phyloP scores from a whole-genome alignment of 1,140 invertebrate species.

The Euschistus heros region DNA sequence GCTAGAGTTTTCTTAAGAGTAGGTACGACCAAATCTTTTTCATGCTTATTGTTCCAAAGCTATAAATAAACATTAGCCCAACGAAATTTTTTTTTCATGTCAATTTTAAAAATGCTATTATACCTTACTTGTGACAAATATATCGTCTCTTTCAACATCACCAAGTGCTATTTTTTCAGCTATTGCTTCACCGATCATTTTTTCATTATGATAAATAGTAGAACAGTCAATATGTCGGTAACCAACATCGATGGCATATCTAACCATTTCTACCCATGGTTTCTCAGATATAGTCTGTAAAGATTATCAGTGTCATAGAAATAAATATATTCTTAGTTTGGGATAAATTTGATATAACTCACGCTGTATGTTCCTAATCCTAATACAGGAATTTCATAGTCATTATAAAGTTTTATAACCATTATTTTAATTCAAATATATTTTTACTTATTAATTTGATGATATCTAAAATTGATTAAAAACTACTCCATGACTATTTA shows the following conservation, averaged over 20 bases:
- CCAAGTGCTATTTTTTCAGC: slow-evolving; percentile 59
- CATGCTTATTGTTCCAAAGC: slow-evolving; percentile 45
- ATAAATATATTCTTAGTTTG: no score
- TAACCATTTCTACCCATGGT: slow-evolving; percentile 42
- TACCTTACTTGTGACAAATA: slow-evolving; percentile 59
- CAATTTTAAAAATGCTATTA: slow-evolving; percentile 32
- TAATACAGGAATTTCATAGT: no score
- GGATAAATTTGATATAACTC: no score
- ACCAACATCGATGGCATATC: slow-evolving; percentile 59
- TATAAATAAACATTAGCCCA: slow-evolving; percentile 27
- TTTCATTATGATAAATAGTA: slow-evolving; percentile 69
- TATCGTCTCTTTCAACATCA: slow-evolving; percentile 56
- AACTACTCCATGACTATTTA: no score
- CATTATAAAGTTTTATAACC: no score
- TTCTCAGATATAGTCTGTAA: slow-evolving; percentile 43
- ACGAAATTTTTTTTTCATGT: no score
- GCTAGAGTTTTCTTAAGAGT: slow-evolving; percentile 46
- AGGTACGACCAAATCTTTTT: slow-evolving; percentile 37
- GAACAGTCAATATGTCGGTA: slow-evolving; percentile 80
- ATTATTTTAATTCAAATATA: no score
- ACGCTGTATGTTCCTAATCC: no score
- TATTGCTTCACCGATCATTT: slow-evolving; percentile 68
- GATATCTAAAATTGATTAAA: no score
- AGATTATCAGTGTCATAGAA: no score
- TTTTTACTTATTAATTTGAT: no score